Percentiles rank a stretch among this genome's conserved stretches.
These are phyloP conservation scores for Cacatua alba DNA, from an alignment of 2,113 vertebrate species.

Conservation along the genomic window DNA sequence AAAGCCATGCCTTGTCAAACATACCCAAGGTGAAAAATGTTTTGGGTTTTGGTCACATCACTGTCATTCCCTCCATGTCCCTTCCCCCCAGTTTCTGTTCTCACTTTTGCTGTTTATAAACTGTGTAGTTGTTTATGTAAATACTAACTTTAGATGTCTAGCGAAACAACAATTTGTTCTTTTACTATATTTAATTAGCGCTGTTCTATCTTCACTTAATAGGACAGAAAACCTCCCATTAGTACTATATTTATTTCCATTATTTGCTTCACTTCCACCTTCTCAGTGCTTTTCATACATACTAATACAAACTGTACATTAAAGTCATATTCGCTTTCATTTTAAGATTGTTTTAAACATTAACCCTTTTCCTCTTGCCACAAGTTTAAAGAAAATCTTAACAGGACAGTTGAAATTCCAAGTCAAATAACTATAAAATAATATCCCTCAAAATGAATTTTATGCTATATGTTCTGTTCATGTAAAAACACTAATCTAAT, in stretches of 20 bases:
- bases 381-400: neutral
- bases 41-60: neutral
- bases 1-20: slow-evolving; percentile 26
- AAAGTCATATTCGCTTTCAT: neutral
- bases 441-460: slow-evolving; percentile 24
- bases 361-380: neutral
- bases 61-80: neutral
- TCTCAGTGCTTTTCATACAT: neutral
- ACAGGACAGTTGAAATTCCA: neutral
- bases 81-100: neutral
- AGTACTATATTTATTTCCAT: neutral
- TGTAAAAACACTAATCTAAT: slow-evolving; percentile 72
- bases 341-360: neutral
- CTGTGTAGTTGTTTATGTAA: neutral
- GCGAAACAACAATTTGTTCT: neutral
- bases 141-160: neutral
- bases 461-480: slow-evolving; percentile 5
- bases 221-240: neutral
- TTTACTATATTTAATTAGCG: neutral
- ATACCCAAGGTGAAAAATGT: neutral
- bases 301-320: neutral
- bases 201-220: neutral
- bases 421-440: slow-evolving; percentile 11
- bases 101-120: neutral
- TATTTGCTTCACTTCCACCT: neutral